Conservation (phyloP, 1,140 invertebrate genomes). For the Pygmarrhopalites habei region DNA sequence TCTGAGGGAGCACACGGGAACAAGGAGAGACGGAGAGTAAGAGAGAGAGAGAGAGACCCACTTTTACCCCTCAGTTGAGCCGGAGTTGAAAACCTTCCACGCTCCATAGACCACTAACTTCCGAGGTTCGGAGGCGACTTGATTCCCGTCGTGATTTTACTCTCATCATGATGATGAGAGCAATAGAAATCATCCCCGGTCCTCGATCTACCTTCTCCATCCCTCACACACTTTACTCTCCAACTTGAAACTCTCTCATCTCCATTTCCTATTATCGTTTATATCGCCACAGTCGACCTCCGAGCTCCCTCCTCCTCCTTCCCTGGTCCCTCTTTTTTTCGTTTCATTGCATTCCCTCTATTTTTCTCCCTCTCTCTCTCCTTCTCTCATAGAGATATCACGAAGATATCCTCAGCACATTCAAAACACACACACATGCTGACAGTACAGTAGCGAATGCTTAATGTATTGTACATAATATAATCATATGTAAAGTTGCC, state of each 20-base stretch:
- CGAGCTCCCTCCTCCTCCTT: neutral
- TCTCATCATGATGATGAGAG: slow-evolving; percentile 22
- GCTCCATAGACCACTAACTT: slow-evolving; percentile 28
- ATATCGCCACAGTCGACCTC: slow-evolving; percentile 11
- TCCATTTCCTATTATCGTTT: slow-evolving; percentile 15
- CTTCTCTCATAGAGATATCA: neutral
- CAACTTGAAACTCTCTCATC: slow-evolving; percentile 2
- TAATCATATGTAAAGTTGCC: too few relatives aligned
- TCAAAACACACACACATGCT: too few relatives aligned
- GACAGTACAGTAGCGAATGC: too few relatives aligned
- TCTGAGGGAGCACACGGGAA: neutral
- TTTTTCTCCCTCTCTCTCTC: slow-evolving; percentile 9
- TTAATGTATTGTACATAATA: too few relatives aligned
- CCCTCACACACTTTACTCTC: neutral
- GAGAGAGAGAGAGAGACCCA: neutral
- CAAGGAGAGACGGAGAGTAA: neutral
- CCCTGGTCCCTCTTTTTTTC: neutral
- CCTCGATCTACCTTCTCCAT: slow-evolving; percentile 33
- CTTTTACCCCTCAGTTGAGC: slow-evolving; percentile 3
- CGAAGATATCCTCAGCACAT: too few relatives aligned
- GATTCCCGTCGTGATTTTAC: slow-evolving; percentile 30
- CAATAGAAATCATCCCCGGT: slow-evolving; percentile 30
- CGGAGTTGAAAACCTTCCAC: too few relatives aligned
- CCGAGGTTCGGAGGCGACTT: slow-evolving; percentile 12
- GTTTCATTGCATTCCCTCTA: neutral